phyloP scores from a whole-genome alignment of 2,888 invertebrate genomes.

The Tridacna crocea region DNA sequence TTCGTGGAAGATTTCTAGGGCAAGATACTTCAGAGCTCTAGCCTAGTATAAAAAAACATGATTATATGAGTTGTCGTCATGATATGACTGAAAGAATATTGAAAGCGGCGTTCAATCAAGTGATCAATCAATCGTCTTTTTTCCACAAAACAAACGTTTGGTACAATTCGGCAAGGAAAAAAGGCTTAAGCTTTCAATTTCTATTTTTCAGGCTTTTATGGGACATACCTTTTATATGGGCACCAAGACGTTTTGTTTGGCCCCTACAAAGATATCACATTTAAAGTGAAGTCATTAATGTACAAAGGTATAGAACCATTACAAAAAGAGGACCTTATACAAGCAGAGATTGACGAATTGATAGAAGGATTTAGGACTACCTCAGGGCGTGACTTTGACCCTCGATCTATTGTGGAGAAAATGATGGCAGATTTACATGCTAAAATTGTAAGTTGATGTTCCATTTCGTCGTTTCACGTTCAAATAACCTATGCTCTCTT shows the following conservation, averaged over 20 bases:
- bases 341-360: slow-evolving; percentile 22
- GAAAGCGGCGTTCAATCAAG: too few species aligned
- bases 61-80: too few species aligned
- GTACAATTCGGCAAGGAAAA: too few species aligned
- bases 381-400: slow-evolving; percentile 33
- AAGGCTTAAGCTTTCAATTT: neutral
- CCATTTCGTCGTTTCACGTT: too few species aligned
- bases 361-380: slow-evolving; percentile 21
- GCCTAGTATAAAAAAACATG: too few species aligned
- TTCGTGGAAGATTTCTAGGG: too few species aligned
- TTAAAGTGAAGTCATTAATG: slow-evolving; percentile 54
- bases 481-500: too few species aligned
- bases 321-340: slow-evolving; percentile 23
- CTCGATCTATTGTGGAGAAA: slow-evolving; percentile 30
- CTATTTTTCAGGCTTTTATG: slow-evolving; percentile 48
- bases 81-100: too few species aligned
- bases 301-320: slow-evolving; percentile 41
- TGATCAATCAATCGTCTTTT: too few species aligned
- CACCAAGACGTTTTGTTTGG: slow-evolving; percentile 57
- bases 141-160: too few species aligned
- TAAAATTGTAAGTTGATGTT: slow-evolving; percentile 34
- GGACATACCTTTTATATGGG: slow-evolving; percentile 47
- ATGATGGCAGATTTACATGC: slow-evolving; percentile 37
- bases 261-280: slow-evolving; percentile 49
- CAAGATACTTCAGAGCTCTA: too few species aligned